Base-by-base conservation (phyloP, 2,113 vertebrate genomes). In the Empidonax traillii region DNA sequence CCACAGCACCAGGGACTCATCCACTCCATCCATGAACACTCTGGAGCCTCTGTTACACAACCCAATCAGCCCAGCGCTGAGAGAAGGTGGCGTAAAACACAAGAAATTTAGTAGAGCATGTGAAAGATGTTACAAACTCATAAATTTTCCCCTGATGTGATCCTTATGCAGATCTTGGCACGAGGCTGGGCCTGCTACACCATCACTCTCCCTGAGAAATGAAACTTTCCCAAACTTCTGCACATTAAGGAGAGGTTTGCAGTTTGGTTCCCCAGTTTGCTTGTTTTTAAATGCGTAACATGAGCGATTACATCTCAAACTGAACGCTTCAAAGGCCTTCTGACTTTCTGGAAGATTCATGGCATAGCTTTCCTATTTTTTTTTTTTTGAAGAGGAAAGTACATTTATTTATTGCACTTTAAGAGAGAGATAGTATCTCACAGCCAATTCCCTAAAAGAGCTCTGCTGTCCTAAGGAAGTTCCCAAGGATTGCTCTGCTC, bases 301-400 rank as follows among this genome's bases (percentile, higher is more conserved):
- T 91, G 91, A 94, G 53, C 2, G 58, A 96, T 96, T 69, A 66
- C 22, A 55, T 69, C 85, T 66, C 73, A 91, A 91, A 53, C 27
- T 2, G 1, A 81, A 81, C 3, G 35, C 65, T 90, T 69, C 67
- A 85, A 79, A 93, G 55, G 67, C 37, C 78, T 89, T 52, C 90
- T 83, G 20, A 85, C 82, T 85, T 93, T 72, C 79, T 73, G 63
- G 85, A 91, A 95, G 95, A 95, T 93, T 88, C 95, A 96, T 85
- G 59, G 58, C 51, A 51, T 1, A n/a, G 43, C 43, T 83, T 80
- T 31, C 43, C 69, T 39, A 7, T 58, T 74, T 66, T 85, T 39
- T 74, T 65, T 85, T 41, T 89, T 96, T 85, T 82, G 78, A 91
- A 76, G 72, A 68, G 62, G 62, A 65, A 94, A 76, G 66, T 85